Percentiles rank a stretch among this genome's conserved stretches.
Conservation (phyloP, 2,113 vertebrate species). For the Leucopternis melanops region DNA sequence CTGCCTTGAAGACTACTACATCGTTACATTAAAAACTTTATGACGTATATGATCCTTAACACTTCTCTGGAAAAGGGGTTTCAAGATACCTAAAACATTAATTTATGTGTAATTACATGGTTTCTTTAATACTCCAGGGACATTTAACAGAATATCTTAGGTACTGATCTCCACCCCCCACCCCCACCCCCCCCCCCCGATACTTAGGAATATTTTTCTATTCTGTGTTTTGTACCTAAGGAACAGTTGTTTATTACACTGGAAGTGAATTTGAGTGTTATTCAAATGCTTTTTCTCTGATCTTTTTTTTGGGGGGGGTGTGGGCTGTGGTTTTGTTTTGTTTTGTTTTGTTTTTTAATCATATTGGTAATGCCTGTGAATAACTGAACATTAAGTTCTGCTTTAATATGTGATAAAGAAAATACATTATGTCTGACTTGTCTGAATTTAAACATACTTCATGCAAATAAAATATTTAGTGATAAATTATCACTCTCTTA, state of each 20-base stretch:
- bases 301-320: background rate
- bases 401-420: background rate
- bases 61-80: background rate
- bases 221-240: background rate
- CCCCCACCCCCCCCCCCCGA: background rate
- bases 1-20: background rate
- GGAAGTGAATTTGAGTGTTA: too few species aligned
- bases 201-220: background rate
- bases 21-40: background rate
- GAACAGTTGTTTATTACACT: background rate
- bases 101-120: background rate
- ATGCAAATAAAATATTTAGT: background rate
- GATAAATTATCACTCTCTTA: background rate
- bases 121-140: background rate
- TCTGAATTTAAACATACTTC: background rate
- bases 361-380: background rate
- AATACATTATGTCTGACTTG: background rate
- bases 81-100: background rate
- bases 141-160: background rate
- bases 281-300: too few species aligned
- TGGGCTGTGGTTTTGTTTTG: too few species aligned
- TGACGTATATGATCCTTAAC: background rate
- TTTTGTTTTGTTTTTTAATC: background rate
- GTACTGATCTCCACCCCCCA: background rate
- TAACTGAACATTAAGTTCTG: background rate